Conservation (phyloP, 37 sponge, comb jelly and placozoan species). For the Bolinopsis microptera region DNA sequence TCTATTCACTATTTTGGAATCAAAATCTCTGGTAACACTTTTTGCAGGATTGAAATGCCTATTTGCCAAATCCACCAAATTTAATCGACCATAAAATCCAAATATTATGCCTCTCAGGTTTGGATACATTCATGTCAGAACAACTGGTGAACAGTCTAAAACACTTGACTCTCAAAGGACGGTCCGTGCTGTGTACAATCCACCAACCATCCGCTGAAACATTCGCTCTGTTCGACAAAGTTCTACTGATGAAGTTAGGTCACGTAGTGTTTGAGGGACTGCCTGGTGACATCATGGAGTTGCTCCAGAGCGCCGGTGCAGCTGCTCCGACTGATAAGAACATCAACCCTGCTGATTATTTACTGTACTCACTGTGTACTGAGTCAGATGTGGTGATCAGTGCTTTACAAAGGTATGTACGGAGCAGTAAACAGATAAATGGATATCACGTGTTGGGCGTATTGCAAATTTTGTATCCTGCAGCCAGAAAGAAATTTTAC, state of each 20-base stretch:
- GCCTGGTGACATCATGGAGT: background rate
- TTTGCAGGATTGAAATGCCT: no score
- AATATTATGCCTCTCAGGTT: background rate
- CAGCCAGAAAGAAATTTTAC: no score
- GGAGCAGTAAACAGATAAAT: no score
- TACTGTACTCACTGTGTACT: background rate
- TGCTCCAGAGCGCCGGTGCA: background rate
- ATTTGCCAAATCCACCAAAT: no score
- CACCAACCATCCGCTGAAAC: conserved; percentile 42
- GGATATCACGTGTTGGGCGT: no score
- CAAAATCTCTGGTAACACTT: no score
- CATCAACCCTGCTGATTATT: conserved; percentile 51
- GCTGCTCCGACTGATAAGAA: background rate
- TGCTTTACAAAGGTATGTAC: background rate
- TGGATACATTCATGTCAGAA: conserved; percentile 52
- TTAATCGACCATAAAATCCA: no score
- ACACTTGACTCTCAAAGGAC: conserved; percentile 9
- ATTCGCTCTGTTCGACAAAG: conserved; percentile 22
- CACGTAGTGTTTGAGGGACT: background rate
- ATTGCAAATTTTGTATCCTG: no score
- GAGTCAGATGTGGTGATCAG: background rate
- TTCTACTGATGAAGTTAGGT: background rate
- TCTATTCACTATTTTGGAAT: background rate
- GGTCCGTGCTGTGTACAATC: background rate
- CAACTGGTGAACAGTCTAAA: conserved; percentile 33